Conservation (phyloP, 1,140 invertebrate species). For the Eriocheir sinensis region DNA sequence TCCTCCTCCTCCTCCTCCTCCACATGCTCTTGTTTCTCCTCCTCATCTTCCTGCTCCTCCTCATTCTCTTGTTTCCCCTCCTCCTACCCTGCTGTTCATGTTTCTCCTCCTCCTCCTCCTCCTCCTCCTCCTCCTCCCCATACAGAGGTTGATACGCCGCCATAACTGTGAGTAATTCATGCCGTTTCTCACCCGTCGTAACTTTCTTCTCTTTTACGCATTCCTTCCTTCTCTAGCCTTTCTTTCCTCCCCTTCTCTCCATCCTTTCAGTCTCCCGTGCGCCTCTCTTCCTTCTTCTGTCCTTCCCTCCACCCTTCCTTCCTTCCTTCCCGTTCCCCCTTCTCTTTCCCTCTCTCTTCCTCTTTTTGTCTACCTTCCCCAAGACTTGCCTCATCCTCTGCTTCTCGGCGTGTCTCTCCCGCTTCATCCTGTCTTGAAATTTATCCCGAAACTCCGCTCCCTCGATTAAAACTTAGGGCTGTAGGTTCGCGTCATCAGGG, state of each 20-base stretch:
- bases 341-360: not conserved
- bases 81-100: not conserved
- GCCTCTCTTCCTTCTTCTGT: not conserved
- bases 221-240: not conserved
- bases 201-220: not conserved
- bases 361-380: not conserved
- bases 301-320: not conserved
- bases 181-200: not conserved
- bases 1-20: not conserved
- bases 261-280: not conserved
- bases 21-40: not conserved
- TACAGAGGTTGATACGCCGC: not conserved
- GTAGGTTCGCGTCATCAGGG: conserved; percentile 7
- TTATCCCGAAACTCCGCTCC: conserved; percentile 21
- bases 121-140: not conserved
- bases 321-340: not conserved
- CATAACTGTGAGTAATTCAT: not conserved
- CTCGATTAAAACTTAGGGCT: conserved; percentile 11
- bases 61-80: not conserved
- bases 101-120: not conserved
- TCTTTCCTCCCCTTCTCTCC: conserved; percentile 1
- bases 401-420: not conserved
- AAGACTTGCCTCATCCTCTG: conserved; percentile 22
- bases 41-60: not conserved
- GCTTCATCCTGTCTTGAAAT: conserved; percentile 24